Conservation (phyloP, 1,140 invertebrate genomes). For the Whitmania pigra region DNA sequence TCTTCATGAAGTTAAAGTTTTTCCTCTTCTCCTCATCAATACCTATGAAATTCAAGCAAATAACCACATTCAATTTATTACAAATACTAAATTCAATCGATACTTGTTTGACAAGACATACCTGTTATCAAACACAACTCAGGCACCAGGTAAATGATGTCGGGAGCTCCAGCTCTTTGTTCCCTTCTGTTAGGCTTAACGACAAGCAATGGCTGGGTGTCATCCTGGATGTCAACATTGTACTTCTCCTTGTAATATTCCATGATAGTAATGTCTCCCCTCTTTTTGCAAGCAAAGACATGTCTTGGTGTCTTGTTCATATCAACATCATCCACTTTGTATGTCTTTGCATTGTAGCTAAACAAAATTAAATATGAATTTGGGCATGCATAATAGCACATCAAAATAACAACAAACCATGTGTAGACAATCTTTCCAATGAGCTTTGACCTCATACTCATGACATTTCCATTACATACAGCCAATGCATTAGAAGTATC, state of each 20-base stretch:
- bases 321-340: constrained; percentile 73
- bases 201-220: constrained; percentile 57
- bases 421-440: constrained; percentile 7
- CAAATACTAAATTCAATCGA: no score
- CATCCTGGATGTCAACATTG: constrained; percentile 60
- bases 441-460: neutral
- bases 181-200: constrained; percentile 34
- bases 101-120: constrained; percentile 13
- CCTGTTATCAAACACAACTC: constrained; percentile 37
- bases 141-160: constrained; percentile 34
- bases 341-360: constrained; percentile 78
- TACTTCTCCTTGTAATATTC: constrained; percentile 63
- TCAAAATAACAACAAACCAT: neutral
- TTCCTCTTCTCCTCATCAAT: no score
- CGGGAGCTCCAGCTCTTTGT: constrained; percentile 28
- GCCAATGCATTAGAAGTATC: neutral
- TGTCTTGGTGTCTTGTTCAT: constrained; percentile 55
- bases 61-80: no score
- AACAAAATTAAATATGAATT: neutral
- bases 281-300: constrained; percentile 44
- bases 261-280: constrained; percentile 43
- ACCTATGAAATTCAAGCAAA: no score
- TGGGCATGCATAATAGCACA: neutral
- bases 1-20: no score
- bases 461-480: no score